These are phyloP conservation scores for Montipora sp. DNA, from an alignment of 64 coral and sea anemone genomes.

Conservation along the genomic window DNA sequence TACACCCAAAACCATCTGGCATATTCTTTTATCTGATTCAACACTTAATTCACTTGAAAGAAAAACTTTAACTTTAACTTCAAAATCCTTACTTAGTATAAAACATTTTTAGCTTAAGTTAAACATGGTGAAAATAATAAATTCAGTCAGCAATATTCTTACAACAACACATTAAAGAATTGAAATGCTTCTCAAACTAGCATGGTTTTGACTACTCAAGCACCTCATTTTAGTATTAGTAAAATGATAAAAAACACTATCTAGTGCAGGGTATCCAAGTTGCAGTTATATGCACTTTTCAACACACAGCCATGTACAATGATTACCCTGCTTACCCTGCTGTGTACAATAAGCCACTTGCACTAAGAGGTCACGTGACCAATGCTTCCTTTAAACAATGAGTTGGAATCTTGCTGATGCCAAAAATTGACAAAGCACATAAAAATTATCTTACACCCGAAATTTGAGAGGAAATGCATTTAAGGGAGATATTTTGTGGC, in stretches of 20 bases:
- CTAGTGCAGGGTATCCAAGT: slow-evolving; percentile 10
- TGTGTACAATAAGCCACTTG: not conserved
- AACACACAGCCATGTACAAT: slow-evolving; percentile 15
- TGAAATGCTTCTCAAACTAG: not conserved
- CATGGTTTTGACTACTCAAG: slow-evolving; percentile 13
- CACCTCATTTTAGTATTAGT: not conserved
- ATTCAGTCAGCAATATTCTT: not conserved
- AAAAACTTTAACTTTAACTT: not conserved
- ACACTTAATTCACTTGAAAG: not conserved
- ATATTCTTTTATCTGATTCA: slow-evolving; percentile 5
- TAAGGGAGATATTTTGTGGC: too few relatives aligned
- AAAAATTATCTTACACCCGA: too few relatives aligned
- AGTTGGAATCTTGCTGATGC: too few relatives aligned
- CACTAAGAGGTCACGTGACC: too few relatives aligned
- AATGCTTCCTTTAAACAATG: too few relatives aligned
- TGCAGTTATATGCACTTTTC: not conserved
- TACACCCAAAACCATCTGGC: slow-evolving; percentile 2
- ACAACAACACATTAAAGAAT: slow-evolving; percentile 13
- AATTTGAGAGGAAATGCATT: too few relatives aligned
- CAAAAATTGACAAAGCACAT: too few relatives aligned
- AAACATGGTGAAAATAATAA: not conserved
- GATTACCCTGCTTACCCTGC: not conserved
- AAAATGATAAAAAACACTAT: not conserved
- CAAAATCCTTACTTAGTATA: not conserved
- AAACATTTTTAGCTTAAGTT: slow-evolving; percentile 11